Percentiles rank a stretch among this genome's conserved stretches.
These are phyloP conservation scores for Phalacrocorax carbo DNA, from an alignment of 2,113 vertebrate genomes.

Conservation along the genomic window DNA sequence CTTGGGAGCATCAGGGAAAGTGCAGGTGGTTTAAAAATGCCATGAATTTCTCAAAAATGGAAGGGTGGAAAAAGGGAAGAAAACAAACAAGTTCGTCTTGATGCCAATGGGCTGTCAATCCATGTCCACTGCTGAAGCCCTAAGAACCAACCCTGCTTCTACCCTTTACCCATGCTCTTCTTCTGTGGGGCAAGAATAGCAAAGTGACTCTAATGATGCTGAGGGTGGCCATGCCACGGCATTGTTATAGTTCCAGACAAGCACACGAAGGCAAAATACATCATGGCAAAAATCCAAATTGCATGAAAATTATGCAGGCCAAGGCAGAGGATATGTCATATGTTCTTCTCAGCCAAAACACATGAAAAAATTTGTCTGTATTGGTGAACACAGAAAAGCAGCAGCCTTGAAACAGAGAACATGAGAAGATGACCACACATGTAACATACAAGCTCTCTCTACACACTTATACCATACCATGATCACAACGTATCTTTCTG, in stretches of 20 bases:
- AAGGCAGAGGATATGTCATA: background rate
- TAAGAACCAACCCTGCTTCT: background rate
- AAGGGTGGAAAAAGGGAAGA: background rate
- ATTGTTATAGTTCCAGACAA: background rate
- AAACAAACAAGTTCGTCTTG: background rate
- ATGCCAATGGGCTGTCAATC: background rate
- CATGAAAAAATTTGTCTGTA: background rate
- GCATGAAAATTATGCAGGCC: background rate
- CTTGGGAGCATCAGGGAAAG: background rate
- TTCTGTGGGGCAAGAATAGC: background rate
- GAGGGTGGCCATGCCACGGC: background rate
- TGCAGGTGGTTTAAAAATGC: background rate
- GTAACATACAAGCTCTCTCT: background rate
- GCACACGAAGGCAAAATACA: background rate
- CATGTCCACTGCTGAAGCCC: background rate
- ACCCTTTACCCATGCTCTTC: background rate
- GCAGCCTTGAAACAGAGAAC: background rate
- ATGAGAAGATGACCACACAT: background rate
- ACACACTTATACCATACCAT: background rate
- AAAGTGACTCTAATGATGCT: rapidly evolving
- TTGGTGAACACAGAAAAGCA: background rate
- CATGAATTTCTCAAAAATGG: background rate
- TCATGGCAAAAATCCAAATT: background rate
- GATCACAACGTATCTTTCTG: background rate
- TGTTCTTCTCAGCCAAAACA: background rate